Evolutionary conservation across 1,140 invertebrate species (phyloP), one percentile per base, ranked within the genome.

Genomic region (Cyclargus thomasi): DNA sequence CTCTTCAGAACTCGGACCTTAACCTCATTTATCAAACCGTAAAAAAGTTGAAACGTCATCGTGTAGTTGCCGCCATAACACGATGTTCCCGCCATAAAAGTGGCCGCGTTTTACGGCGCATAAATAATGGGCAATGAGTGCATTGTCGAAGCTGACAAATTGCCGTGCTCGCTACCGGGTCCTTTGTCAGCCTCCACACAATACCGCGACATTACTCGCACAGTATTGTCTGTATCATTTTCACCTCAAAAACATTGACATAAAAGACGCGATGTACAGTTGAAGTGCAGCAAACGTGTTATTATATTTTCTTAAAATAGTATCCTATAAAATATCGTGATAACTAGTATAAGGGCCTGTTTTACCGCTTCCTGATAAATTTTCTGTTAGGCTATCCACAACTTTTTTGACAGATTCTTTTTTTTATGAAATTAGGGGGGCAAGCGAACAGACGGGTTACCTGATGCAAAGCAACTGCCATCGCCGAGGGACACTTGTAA

Each of bases 111-210:
- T 84, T 81, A 86, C 82, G 80, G 73, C 78, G 74, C 85, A 88
- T 90, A 90, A 88, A 90, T 90, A 88, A 89, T 88, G 86, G 85
- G 82, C 86, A 88, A 86, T 88, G 87, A 83, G 83, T 85, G 80
- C 67, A 84, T 90, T 88, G 88, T 90, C 86, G 85, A 86, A 79
- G 70, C 83, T 90, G 88, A 90, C 88, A 90, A 90, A 90, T 88
- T 88, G 81, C 80, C 83, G 78, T 90, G 87, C 88, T 76, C 74
- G 77, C 83, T 82, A 80, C 85, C 73, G 83, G 74, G 67, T 70
- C 67, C 78, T 81, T 88, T 86, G 82, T 84, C 75, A 76, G 76
- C 75, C 65, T 69, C 63, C 69, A 62, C 70, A 86, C 82, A 88
- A 88, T 83, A 73, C 73, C 64, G 63, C 64, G 68, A 76, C 78